Percentiles rank a stretch among this genome's conserved stretches.
phyloP scores from a whole-genome alignment of 2,797 vertebrate genomes.

The Acestrorhynchus altus region DNA sequence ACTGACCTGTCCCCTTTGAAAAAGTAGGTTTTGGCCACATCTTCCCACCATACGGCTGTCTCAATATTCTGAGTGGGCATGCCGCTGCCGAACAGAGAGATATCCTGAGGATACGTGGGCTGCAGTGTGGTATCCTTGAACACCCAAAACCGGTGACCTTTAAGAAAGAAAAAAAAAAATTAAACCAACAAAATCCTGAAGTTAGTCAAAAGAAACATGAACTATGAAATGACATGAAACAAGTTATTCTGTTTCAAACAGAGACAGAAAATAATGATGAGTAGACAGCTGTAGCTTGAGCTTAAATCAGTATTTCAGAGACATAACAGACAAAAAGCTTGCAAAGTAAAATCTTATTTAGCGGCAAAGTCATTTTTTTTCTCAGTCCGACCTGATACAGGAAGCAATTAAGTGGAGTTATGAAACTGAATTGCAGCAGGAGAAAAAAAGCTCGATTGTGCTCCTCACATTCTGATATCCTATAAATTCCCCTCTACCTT shows the following conservation, averaged over 20 bases:
- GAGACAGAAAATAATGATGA: not conserved
- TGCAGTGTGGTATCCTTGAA: slow-evolving; percentile 97
- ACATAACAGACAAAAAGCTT: not conserved
- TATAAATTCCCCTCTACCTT: too few species aligned
- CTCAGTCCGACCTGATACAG: not conserved
- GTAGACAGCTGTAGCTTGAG: not conserved
- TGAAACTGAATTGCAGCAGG: too few species aligned
- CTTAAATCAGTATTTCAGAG: not conserved
- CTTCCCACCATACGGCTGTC: slow-evolving; percentile 99
- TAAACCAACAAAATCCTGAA: not conserved
- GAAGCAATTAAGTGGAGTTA: not conserved
- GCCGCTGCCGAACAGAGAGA: slow-evolving; percentile 91
- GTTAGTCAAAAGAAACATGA: not conserved
- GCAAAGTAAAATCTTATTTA: not conserved
- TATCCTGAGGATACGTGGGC: slow-evolving; percentile 95
- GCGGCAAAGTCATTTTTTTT: too few species aligned
- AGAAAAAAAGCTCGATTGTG: too few species aligned
- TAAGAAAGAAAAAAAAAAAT: slow-evolving; percentile 40
- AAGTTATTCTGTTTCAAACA: not conserved
- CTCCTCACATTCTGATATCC: too few species aligned
- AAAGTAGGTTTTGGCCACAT: slow-evolving; percentile 98
- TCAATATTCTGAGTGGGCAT: slow-evolving; percentile 96
- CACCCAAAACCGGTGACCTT: slow-evolving; percentile 97
- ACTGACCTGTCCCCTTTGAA: slow-evolving; percentile 98
- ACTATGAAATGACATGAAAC: slow-evolving; percentile 3